Percentiles rank a stretch among this genome's conserved stretches.
phyloP scores from a whole-genome alignment of 2,888 invertebrate genomes.

The Helobdella robusta region DNA sequence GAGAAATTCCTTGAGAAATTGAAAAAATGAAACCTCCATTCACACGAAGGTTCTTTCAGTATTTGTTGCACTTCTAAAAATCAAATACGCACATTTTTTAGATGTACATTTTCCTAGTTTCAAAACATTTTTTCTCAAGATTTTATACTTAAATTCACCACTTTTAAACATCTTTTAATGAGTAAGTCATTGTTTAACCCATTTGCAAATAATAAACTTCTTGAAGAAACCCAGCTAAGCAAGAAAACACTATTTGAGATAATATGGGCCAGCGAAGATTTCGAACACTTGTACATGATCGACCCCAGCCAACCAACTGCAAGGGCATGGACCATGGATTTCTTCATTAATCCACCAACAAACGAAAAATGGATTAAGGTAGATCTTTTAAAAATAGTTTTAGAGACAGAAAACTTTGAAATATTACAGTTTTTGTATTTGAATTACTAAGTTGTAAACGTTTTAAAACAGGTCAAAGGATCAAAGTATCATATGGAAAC shows the following conservation, averaged over 20 bases:
- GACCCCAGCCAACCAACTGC: background rate
- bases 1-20: conserved; percentile 32
- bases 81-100: too few relatives aligned
- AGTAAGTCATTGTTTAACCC: background rate
- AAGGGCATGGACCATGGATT: conserved; percentile 30
- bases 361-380: conserved; percentile 21
- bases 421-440: background rate
- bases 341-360: conserved; percentile 30
- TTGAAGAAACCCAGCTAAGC: conserved; percentile 31
- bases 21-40: conserved; percentile 36
- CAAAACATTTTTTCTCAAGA: too few relatives aligned
- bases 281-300: conserved; percentile 30
- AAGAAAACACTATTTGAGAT: conserved; percentile 27
- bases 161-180: background rate
- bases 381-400: conserved; percentile 7
- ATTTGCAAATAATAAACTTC: background rate
- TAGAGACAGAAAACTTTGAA: too few relatives aligned
- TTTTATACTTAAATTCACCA: too few relatives aligned
- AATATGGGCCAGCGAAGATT: conserved; percentile 29
- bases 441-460: background rate
- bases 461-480: conserved; percentile 14
- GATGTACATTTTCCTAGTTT: too few relatives aligned
- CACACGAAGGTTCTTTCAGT: conserved; percentile 33
- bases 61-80: too few relatives aligned
- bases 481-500: conserved; percentile 23